phyloP scores from a whole-genome alignment of 2,888 invertebrate species.

The Augochlorella aurata region DNA sequence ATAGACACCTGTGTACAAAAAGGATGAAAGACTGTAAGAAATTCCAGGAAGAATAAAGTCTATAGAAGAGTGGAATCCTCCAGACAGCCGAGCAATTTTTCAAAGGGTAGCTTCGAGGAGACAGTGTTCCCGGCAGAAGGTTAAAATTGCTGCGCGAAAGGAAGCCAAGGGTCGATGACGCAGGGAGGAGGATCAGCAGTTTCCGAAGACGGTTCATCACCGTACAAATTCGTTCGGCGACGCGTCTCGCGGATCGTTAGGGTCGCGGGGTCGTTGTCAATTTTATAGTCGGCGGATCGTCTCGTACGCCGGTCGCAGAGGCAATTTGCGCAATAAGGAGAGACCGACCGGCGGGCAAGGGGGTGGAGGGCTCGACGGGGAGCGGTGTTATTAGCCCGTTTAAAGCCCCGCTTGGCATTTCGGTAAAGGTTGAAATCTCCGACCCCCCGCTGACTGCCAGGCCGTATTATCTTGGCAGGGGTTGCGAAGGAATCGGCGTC shows the following conservation, averaged over 20 bases:
- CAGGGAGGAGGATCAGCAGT: too few relatives aligned
- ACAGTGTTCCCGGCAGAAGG: too few relatives aligned
- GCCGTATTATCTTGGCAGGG: slow-evolving; percentile 72
- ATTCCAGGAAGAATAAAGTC: too few relatives aligned
- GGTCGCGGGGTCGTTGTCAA: slow-evolving; percentile 38
- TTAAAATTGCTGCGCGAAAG: too few relatives aligned
- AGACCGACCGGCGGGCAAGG: slow-evolving; percentile 26
- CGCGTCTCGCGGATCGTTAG: background rate
- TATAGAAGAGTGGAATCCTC: too few relatives aligned
- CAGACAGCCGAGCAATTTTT: too few relatives aligned
- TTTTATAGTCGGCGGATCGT: slow-evolving; percentile 33
- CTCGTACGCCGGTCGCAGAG: slow-evolving; percentile 24
- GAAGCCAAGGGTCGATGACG: too few relatives aligned
- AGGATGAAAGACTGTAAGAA: too few relatives aligned
- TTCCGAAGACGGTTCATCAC: background rate
- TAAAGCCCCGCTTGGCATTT: slow-evolving; percentile 77
- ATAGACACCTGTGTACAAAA: too few relatives aligned
- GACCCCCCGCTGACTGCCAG: slow-evolving; percentile 59
- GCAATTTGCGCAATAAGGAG: slow-evolving; percentile 65
- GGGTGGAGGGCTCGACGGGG: slow-evolving; percentile 22
- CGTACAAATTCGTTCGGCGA: background rate
- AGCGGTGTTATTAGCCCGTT: slow-evolving; percentile 75
- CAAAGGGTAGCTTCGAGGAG: too few relatives aligned
- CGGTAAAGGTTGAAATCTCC: slow-evolving; percentile 76
- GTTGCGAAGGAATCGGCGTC: slow-evolving; percentile 61